Conservation (phyloP, 2,888 invertebrate species). For the Venustoraphidia nigricollis region DNA sequence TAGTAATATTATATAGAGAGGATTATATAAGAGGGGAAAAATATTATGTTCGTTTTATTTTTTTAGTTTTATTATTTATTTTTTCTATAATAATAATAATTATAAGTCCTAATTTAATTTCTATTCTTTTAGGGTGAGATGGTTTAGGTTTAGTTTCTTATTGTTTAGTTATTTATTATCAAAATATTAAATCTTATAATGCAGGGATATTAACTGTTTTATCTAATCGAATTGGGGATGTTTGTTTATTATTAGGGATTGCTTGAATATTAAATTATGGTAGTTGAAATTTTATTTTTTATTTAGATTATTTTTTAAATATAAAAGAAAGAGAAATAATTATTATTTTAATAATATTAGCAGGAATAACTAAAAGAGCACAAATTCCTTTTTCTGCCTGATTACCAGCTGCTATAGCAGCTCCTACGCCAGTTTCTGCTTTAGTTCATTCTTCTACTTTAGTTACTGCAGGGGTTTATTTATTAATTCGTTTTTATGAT, state of each 20-base stretch:
- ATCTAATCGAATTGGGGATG: conserved; percentile 60
- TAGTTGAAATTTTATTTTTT: conserved; percentile 21
- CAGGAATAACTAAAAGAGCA: conserved; percentile 60
- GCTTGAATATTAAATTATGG: conserved; percentile 29
- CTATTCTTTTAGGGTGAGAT: conserved; percentile 58
- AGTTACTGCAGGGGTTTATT: conserved; percentile 57
- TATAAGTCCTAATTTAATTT: conserved; percentile 51
- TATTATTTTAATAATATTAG: conserved; percentile 31
- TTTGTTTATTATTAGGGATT: conserved; percentile 44
- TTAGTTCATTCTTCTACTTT: conserved; percentile 66
- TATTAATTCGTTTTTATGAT: conserved; percentile 52
- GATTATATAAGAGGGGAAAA: conserved; percentile 43
- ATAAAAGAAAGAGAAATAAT: conserved; percentile 30
- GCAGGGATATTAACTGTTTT: conserved; percentile 56
- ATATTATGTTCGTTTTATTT: conserved; percentile 46
- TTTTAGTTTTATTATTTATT: conserved; percentile 48
- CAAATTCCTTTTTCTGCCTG: conserved; percentile 70
- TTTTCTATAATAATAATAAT: conserved; percentile 50
- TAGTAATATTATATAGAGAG: conserved; percentile 46
- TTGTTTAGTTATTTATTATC: conserved; percentile 57
- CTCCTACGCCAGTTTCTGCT: conserved; percentile 61
- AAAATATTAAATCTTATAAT: conserved; percentile 50
- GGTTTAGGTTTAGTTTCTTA: conserved; percentile 57
- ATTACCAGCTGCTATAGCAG: conserved; percentile 58
- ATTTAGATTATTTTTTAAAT: conserved; percentile 29